A percentile compares a stretch with the other conserved stretches of the same genome.
Conservation (phyloP, 2,888 invertebrate species). For the Aphrophora alni region DNA sequence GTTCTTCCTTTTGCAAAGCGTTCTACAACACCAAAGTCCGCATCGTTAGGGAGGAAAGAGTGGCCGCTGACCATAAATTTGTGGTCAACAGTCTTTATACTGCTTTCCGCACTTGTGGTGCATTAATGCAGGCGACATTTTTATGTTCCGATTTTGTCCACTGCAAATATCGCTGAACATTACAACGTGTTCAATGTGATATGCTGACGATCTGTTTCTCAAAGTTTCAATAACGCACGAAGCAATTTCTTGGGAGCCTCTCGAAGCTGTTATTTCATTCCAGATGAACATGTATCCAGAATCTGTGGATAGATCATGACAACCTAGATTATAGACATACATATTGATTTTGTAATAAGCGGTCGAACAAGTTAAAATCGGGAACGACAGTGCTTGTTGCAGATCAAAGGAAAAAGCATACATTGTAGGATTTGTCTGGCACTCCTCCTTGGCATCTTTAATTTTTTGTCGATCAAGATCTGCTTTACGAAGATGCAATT, state of each 20-base stretch:
- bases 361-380: conserved; percentile 18
- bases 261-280: neutral
- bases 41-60: conserved; percentile 31
- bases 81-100: conserved; percentile 26
- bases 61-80: conserved; percentile 30
- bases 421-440: conserved; percentile 24
- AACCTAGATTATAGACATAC: conserved; percentile 30
- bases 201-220: neutral
- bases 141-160: neutral
- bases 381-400: conserved; percentile 26
- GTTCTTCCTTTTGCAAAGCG: neutral
- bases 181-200: neutral
- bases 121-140: neutral
- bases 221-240: neutral
- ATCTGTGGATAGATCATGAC: conserved; percentile 26
- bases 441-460: conserved; percentile 17
- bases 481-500: conserved; percentile 36
- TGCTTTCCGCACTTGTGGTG: neutral
- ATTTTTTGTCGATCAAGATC: conserved; percentile 32
- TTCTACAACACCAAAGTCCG: conserved; percentile 27
- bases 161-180: conserved; percentile 40
- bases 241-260: conserved; percentile 19
- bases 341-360: conserved; percentile 27
- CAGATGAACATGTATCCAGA: conserved; percentile 20
- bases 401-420: conserved; percentile 28